A percentile compares a stretch with the other conserved stretches of the same genome.
Conservation (phyloP, 2,797 vertebrate species). For the Halcyon smyrnensis region DNA sequence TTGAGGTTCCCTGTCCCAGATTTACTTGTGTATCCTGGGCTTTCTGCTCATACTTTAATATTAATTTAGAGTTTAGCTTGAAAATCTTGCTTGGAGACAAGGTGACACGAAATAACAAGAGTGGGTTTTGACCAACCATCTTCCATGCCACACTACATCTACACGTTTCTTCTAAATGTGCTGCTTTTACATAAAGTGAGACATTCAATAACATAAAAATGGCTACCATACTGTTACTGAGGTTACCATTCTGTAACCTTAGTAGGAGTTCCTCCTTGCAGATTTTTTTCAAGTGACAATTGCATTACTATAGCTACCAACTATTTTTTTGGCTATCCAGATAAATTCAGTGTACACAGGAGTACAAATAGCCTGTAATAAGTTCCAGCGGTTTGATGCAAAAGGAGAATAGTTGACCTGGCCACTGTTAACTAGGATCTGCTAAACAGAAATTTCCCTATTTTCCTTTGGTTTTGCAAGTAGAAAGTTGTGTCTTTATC, state of each 20-base stretch:
- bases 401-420: background rate
- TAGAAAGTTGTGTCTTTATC: background rate
- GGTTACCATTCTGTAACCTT: constrained; percentile 4
- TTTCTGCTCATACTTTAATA: background rate
- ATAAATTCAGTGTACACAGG: background rate
- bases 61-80: background rate
- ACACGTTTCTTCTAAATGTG: constrained; percentile 17
- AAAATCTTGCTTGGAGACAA: constrained; percentile 17
- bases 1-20: background rate
- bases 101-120: constrained; percentile 38
- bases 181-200: background rate
- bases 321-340: background rate
- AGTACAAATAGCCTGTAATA: background rate
- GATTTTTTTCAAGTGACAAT: constrained; percentile 29
- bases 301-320: background rate
- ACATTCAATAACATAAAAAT: constrained; percentile 23
- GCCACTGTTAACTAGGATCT: background rate
- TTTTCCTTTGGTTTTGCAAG: background rate
- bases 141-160: background rate
- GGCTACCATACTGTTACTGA: background rate
- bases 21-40: background rate
- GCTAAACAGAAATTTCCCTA: background rate
- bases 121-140: constrained; percentile 14
- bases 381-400: background rate
- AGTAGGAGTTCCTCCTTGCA: background rate